Evolutionary conservation across 1,140 invertebrate genomes (phyloP).

Genomic region (Solenopsis fugax): DNA sequence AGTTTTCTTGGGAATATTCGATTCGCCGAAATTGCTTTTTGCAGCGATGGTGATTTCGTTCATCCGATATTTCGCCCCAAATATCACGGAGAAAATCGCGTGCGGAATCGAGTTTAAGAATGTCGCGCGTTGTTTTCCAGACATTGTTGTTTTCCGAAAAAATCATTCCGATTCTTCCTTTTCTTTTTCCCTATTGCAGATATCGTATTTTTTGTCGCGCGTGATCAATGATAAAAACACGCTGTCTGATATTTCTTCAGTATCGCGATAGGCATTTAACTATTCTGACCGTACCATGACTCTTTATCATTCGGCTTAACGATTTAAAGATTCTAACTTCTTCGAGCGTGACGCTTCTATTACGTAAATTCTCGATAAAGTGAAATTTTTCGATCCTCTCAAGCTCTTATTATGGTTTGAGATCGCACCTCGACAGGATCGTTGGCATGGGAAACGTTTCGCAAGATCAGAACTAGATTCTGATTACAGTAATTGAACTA

Average conservation of each 20-base stretch:
- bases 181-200: background rate
- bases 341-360: background rate
- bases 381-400: background rate
- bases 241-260: slow-evolving; percentile 11
- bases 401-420: slow-evolving; percentile 3
- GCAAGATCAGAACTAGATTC: slow-evolving; percentile 13
- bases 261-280: slow-evolving; percentile 20
- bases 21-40: background rate
- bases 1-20: background rate
- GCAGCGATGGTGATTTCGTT: background rate
- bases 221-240: slow-evolving; percentile 14
- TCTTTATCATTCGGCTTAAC: background rate
- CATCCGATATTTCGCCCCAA: background rate
- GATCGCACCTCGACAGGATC: slow-evolving; percentile 16
- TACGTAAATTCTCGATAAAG: background rate
- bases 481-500: slow-evolving; percentile 9
- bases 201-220: background rate
- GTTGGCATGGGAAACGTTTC: background rate
- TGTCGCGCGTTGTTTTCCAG: slow-evolving; percentile 4
- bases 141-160: slow-evolving; percentile 25
- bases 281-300: slow-evolving; percentile 2
- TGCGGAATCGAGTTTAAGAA: slow-evolving; percentile 27
- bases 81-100: slow-evolving; percentile 18
- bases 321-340: slow-evolving; percentile 30
- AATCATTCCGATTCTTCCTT: background rate